phyloP scores from a whole-genome alignment of 2,113 vertebrate genomes.

The Ibidorhyncha struthersii region DNA sequence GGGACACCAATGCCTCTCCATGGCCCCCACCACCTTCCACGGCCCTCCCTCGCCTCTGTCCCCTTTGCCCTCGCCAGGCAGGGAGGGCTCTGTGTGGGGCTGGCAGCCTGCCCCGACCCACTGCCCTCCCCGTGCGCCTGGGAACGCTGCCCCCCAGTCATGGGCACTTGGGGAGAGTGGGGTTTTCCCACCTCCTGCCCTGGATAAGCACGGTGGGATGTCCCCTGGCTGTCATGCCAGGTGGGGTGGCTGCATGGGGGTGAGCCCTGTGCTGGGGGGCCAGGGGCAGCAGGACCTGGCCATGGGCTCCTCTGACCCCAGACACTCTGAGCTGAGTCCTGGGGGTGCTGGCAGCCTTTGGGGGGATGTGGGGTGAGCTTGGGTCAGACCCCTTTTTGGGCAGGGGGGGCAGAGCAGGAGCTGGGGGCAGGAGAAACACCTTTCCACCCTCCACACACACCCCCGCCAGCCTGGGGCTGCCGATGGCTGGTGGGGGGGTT shows the following conservation, averaged over 20 bases:
- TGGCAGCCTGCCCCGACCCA: background rate
- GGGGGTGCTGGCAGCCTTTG: background rate
- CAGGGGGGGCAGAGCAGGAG: accelerated
- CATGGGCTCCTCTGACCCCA: background rate
- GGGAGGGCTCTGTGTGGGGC: background rate
- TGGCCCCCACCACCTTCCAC: background rate
- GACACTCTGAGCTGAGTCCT: background rate
- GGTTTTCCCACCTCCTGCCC: background rate
- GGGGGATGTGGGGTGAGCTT: background rate
- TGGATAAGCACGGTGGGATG: background rate
- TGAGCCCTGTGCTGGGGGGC: background rate
- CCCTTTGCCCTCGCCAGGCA: background rate
- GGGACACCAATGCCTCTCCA: accelerated
- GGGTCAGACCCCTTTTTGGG: background rate
- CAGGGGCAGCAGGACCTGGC: background rate
- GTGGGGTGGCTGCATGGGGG: accelerated
- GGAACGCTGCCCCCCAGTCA: background rate
- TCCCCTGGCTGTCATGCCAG: background rate
- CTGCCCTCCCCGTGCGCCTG: background rate
- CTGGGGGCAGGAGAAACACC: background rate
- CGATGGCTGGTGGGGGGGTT: background rate
- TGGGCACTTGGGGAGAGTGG: background rate
- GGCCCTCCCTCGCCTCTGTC: accelerated
- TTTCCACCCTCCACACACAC: no score
- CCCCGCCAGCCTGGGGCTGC: background rate